A percentile compares a stretch with the other conserved stretches of the same genome.
Evolutionary conservation across 92 coral and sea anemone genomes (phyloP).

Genomic region (Phenganax subtilis): DNA sequence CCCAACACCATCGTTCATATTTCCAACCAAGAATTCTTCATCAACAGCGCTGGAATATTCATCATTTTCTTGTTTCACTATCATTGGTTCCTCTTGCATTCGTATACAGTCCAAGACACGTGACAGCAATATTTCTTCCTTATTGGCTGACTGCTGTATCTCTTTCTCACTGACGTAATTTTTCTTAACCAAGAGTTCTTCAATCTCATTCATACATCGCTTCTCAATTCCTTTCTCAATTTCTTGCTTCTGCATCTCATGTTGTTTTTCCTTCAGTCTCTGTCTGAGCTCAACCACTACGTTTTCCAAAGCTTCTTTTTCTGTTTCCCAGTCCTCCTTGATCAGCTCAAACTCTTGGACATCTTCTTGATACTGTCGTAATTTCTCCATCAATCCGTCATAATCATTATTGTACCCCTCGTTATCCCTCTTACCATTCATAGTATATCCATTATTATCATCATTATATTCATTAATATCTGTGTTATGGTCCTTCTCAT

Average conservation of each 20-base stretch:
- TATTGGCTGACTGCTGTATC: not conserved
- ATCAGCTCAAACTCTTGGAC: conserved; percentile 67
- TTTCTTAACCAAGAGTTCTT: conserved; percentile 21
- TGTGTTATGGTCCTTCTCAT: conserved; percentile 20
- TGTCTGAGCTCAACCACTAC: conserved; percentile 68
- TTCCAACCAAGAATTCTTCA: not conserved
- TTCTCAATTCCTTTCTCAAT: not conserved
- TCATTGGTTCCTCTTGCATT: not conserved
- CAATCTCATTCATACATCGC: conserved; percentile 14
- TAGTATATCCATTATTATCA: conserved; percentile 5
- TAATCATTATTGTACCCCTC: conserved; percentile 12
- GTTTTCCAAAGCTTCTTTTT: conserved; percentile 74
- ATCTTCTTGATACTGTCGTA: conserved; percentile 64
- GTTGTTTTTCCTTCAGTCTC: conserved; percentile 55
- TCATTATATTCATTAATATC: conserved; percentile 37
- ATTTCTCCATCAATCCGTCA: conserved; percentile 50
- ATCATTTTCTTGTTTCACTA: not conserved
- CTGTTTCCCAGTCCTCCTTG: conserved; percentile 72
- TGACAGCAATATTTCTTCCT: conserved; percentile 1
- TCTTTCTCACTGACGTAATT: conserved; percentile 20
- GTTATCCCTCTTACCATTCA: not conserved
- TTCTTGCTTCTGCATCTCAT: not conserved
- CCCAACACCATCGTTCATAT: not conserved
- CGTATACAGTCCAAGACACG: conserved; percentile 20
- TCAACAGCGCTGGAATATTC: not conserved